Conservation (phyloP, 2,888 invertebrate species). For the Tipula lateralis region DNA sequence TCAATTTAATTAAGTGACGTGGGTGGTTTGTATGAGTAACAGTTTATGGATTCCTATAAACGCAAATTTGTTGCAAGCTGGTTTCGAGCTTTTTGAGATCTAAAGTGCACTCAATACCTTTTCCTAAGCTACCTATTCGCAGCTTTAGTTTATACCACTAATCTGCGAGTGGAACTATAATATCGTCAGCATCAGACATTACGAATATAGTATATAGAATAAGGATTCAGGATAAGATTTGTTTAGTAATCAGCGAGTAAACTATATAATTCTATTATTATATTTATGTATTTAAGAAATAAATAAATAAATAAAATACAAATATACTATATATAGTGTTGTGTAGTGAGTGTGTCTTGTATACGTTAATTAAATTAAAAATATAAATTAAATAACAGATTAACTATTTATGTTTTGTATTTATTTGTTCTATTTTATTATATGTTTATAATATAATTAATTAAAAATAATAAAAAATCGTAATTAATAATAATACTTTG, state of each 20-base stretch:
- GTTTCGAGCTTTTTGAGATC: too few species aligned
- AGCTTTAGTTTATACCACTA: too few species aligned
- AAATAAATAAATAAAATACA: conserved; percentile 2
- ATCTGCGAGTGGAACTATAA: too few species aligned
- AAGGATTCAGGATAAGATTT: too few species aligned
- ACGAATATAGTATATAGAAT: too few species aligned
- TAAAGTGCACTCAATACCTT: too few species aligned
- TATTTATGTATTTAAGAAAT: neutral
- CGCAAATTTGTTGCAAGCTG: neutral
- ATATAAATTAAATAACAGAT: neutral
- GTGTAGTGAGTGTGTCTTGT: neutral
- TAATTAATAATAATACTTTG: conserved; percentile 24
- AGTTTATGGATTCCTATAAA: neutral
- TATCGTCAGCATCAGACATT: too few species aligned
- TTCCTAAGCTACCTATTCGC: too few species aligned
- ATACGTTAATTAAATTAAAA: neutral
- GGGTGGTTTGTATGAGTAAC: neutral
- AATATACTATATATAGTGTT: too few species aligned
- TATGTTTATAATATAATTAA: neutral
- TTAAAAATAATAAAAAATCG: neutral
- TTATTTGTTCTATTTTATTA: neutral
- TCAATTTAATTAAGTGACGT: neutral
- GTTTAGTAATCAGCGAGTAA: too few species aligned
- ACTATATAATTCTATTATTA: too few species aligned
- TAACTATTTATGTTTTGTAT: conserved; percentile 4